Conservation (phyloP, 92 coral and sea anemone species). For the Blastomussa wellsi region DNA sequence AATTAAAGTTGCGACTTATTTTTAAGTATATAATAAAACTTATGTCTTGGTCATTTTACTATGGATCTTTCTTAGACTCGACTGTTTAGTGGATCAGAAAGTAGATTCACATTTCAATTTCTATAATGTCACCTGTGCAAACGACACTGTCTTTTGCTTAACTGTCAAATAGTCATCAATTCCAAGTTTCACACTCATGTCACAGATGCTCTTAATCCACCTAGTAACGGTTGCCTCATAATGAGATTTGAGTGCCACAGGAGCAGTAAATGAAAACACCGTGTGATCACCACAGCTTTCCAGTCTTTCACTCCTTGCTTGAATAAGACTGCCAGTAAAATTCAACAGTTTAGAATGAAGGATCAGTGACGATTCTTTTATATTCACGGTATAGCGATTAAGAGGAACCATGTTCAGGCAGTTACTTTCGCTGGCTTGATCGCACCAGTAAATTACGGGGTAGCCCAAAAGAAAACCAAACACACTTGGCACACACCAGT, state of each 20-base stretch:
- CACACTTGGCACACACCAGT: conserved; percentile 52
- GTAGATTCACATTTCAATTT: too few relatives aligned
- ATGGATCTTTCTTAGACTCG: too few relatives aligned
- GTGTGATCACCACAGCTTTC: conserved; percentile 12
- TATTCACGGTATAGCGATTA: conserved; percentile 34
- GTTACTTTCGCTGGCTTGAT: conserved; percentile 32
- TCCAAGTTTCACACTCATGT: conserved; percentile 5
- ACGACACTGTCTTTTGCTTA: conserved; percentile 15
- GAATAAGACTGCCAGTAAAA: not conserved
- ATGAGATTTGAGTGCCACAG: conserved; percentile 4
- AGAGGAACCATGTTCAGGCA: conserved; percentile 53
- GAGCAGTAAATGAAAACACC: conserved; percentile 39
- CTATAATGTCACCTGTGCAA: conserved; percentile 21
- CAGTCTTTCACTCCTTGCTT: not conserved
- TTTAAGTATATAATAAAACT: too few relatives aligned
- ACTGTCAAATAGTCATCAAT: not conserved
- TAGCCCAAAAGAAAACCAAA: conserved; percentile 76
- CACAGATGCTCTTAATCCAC: conserved; percentile 12
- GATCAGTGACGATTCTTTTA: conserved; percentile 4
- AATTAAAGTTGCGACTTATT: too few relatives aligned
- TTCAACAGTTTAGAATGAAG: not conserved
- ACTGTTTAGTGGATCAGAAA: too few relatives aligned
- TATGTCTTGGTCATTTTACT: too few relatives aligned
- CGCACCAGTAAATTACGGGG: conserved; percentile 84
- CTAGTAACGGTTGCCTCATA: conserved; percentile 1